These are phyloP conservation scores for Polypterus senegalus DNA, from an alignment of 2,113 vertebrate genomes.

Conservation along the genomic window DNA sequence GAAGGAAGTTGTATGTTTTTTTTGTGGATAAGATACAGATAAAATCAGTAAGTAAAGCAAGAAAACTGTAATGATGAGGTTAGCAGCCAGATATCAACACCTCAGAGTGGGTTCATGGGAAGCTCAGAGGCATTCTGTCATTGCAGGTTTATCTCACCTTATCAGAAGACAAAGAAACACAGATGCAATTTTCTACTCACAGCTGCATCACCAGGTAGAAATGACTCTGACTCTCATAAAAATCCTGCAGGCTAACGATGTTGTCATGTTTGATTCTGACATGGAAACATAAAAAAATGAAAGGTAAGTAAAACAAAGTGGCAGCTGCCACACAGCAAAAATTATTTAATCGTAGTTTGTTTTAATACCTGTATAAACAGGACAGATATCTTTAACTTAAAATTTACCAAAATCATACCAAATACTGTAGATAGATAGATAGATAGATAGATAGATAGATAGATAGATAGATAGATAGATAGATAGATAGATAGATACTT, in stretches of 20 bases:
- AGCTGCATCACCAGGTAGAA: conserved; percentile 95
- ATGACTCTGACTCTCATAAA: conserved; percentile 83
- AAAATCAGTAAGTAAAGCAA: no score
- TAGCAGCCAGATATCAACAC: no score
- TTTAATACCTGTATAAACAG: background rate
- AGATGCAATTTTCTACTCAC: conserved; percentile 50
- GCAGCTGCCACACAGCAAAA: no score
- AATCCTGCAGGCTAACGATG: conserved; percentile 81
- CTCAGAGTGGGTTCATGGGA: no score
- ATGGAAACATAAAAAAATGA: conserved; percentile 6
- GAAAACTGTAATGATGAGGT: no score
- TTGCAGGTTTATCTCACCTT: accelerated
- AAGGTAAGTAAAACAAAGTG: no score
- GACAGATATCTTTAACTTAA: background rate
- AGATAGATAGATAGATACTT: background rate
- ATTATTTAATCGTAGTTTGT: no score
- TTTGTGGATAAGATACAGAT: no score
- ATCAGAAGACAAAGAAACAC: accelerated
- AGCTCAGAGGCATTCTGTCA: accelerated
- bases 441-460: background rate
- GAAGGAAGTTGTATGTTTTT: no score
- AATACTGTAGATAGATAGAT: no score
- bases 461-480: background rate
- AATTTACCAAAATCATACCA: no score
- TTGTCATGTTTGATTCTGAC: conserved; percentile 88